phyloP scores from a whole-genome alignment of 2,797 vertebrate genomes.

The Onychomys arenicola region DNA sequence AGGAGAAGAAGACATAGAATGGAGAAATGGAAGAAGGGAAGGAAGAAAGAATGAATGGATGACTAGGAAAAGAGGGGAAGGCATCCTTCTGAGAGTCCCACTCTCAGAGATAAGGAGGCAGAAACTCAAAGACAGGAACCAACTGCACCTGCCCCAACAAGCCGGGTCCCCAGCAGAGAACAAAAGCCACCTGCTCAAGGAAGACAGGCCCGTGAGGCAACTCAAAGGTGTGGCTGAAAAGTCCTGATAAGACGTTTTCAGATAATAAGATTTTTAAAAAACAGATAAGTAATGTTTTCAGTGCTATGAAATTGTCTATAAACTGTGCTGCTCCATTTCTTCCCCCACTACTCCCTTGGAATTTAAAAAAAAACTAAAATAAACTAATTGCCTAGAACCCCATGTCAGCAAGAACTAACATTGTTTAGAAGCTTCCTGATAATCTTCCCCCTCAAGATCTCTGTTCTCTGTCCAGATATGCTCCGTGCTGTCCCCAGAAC shows the following conservation, averaged over 20 bases:
- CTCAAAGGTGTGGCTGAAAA: background rate
- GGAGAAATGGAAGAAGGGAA: background rate
- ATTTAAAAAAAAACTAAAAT: background rate
- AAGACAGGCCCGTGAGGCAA: background rate
- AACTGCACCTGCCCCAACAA: background rate
- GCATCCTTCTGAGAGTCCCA: background rate
- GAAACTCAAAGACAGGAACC: background rate
- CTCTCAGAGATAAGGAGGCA: background rate
- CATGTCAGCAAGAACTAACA: background rate
- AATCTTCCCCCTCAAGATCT: background rate
- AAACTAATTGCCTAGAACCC: background rate
- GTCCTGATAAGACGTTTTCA: slow-evolving; percentile 7
- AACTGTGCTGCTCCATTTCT: background rate
- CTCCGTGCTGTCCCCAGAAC: background rate
- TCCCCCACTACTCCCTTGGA: background rate
- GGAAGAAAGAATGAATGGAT: background rate
- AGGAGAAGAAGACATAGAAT: background rate
- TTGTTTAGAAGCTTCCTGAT: background rate
- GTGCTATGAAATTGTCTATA: background rate
- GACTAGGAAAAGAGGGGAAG: background rate
- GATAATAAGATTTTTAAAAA: background rate
- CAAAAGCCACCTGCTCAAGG: background rate
- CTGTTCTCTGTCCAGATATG: background rate
- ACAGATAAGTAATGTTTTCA: background rate
- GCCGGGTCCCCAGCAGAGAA: background rate